Conservation (phyloP, 2,888 invertebrate species). For the Polydrusus tereticollis region DNA sequence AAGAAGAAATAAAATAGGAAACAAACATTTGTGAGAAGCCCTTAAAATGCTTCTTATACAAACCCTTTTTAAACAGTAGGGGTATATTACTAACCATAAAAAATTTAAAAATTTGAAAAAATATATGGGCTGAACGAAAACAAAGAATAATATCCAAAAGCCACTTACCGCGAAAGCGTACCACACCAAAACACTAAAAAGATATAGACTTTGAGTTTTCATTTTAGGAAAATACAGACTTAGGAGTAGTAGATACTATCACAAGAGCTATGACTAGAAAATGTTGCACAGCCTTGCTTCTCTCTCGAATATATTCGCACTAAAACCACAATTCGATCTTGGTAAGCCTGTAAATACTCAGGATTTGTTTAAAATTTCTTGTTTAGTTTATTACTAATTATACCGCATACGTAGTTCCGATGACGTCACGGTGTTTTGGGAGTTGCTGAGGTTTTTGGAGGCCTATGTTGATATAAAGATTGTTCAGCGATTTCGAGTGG, state of each 20-base stretch:
- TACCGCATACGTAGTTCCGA: conserved; percentile 23
- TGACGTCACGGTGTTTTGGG: conserved; percentile 24
- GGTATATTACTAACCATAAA: no score
- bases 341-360: conserved; percentile 39
- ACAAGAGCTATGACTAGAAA: conserved; percentile 27
- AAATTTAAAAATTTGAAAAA: no score
- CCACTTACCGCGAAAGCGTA: conserved; percentile 39
- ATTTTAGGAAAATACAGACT: conserved; percentile 16
- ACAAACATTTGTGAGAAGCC: no score
- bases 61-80: no score
- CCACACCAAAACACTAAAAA: conserved; percentile 44
- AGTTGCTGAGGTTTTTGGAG: neutral
- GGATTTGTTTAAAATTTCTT: conserved; percentile 39
- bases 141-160: neutral
- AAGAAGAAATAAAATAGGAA: no score
- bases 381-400: conserved; percentile 44
- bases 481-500: conserved; percentile 11
- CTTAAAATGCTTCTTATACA: no score
- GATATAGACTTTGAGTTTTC: conserved; percentile 34
- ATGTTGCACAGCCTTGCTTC: conserved; percentile 30
- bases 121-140: no score
- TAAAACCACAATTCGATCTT: conserved; percentile 14
- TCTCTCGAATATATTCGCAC: conserved; percentile 15
- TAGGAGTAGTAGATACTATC: no score
- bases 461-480: neutral